Evolutionary conservation across 2,888 invertebrate genomes (phyloP).

Genomic region (Sceliomorpha sp.): DNA sequence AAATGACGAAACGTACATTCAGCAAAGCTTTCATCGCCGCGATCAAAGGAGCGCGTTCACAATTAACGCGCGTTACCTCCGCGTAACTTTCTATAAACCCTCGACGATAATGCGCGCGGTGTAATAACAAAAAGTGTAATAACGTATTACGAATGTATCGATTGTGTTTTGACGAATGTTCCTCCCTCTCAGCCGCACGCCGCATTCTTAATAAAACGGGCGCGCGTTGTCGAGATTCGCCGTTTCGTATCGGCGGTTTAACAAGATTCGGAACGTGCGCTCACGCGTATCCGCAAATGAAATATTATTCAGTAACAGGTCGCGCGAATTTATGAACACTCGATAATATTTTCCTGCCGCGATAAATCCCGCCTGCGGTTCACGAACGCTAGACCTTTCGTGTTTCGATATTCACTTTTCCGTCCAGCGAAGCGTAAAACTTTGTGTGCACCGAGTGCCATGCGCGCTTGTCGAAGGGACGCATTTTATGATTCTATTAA

Average conservation of each 20-base stretch:
- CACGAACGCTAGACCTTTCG: slow-evolving; percentile 32
- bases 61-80: no score
- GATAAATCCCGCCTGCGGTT: slow-evolving; percentile 43
- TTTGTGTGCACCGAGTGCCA: slow-evolving; percentile 23
- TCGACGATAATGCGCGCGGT: no score
- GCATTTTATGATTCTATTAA: slow-evolving; percentile 48
- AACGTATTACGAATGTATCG: no score
- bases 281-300: slow-evolving; percentile 48
- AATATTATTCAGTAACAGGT: slow-evolving; percentile 54
- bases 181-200: no score
- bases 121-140: no score
- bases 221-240: slow-evolving; percentile 41
- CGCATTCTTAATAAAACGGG: slow-evolving; percentile 23
- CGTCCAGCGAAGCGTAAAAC: slow-evolving; percentile 39
- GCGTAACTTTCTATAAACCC: no score
- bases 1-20: no score
- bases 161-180: no score
- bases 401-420: slow-evolving; percentile 41
- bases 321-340: slow-evolving; percentile 53
- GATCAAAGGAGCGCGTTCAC: no score
- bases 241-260: slow-evolving; percentile 45
- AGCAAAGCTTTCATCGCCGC: no score
- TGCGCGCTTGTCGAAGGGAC: slow-evolving; percentile 34
- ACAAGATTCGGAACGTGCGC: slow-evolving; percentile 49
- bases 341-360: slow-evolving; percentile 41